Evolutionary conservation across 2,113 vertebrate species (phyloP).

Genomic region (Tenebrosternarchus preto): DNA sequence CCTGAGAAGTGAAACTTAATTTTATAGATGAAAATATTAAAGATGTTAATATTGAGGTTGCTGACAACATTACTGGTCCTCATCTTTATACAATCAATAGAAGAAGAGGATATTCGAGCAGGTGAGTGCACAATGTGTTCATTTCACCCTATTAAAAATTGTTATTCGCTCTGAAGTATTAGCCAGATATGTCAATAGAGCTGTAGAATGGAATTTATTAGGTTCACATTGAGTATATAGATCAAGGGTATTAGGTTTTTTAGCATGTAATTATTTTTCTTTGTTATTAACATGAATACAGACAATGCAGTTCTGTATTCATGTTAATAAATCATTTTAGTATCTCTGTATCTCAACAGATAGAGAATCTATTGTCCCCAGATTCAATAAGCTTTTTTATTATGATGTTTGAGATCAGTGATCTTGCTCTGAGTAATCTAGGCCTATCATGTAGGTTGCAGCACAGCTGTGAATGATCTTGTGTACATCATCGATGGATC

Average conservation of each 20-base stretch:
- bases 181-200: no score
- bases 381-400: no score
- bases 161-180: no score
- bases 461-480: slow-evolving; percentile 80
- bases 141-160: no score
- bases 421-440: not conserved
- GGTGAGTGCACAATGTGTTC: slow-evolving; percentile 55
- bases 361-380: no score
- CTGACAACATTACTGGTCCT: slow-evolving; percentile 56
- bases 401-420: no score
- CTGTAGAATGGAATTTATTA: no score
- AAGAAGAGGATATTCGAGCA: slow-evolving; percentile 68
- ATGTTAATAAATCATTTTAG: not conserved
- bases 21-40: slow-evolving; percentile 2
- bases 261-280: not conserved
- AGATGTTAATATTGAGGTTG: slow-evolving; percentile 63
- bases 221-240: not conserved
- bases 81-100: slow-evolving; percentile 49
- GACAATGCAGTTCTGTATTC: not conserved
- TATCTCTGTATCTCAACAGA: no score
- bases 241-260: not conserved
- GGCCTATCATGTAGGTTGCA: slow-evolving; percentile 69
- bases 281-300: no score
- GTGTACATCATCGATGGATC: slow-evolving; percentile 81
- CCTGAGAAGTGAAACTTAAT: not conserved